Conservation (phyloP, 2,797 vertebrate species). For the Uromys caudimaculatus region DNA sequence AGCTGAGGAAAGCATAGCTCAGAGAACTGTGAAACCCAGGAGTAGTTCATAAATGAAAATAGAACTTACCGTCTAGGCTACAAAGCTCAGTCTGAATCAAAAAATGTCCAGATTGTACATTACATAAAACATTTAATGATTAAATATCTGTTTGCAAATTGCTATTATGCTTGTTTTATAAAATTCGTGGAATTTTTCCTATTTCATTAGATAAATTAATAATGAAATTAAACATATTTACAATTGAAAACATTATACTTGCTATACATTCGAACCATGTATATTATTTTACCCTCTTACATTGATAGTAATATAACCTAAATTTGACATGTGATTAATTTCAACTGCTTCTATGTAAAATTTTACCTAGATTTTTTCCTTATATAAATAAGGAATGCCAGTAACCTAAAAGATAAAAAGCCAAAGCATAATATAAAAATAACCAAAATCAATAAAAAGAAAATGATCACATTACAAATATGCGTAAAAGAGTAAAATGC, state of each 20-base stretch:
- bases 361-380: slow-evolving; percentile 6
- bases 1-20: slow-evolving; percentile 19
- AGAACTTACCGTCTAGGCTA: background rate
- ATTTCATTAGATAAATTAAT: slow-evolving; percentile 32
- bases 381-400: slow-evolving; percentile 18
- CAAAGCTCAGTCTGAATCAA: slow-evolving; percentile 13
- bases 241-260: slow-evolving; percentile 2
- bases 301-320: background rate
- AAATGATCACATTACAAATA: background rate
- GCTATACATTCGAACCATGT: background rate
- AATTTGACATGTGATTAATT: slow-evolving; percentile 27
- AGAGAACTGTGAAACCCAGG: slow-evolving; percentile 23
- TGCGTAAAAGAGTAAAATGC: slow-evolving; percentile 15
- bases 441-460: background rate
- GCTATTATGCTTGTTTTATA: background rate
- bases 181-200: background rate
- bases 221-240: slow-evolving; percentile 11
- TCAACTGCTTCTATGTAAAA: background rate
- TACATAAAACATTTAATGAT: slow-evolving; percentile 24
- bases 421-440: background rate
- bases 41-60: slow-evolving; percentile 26
- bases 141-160: background rate
- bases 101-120: background rate
- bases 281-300: slow-evolving; percentile 17
- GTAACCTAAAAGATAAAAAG: slow-evolving; percentile 1